phyloP scores from a whole-genome alignment of 2,888 invertebrate species.

The Mimumesa dahlbomi region DNA sequence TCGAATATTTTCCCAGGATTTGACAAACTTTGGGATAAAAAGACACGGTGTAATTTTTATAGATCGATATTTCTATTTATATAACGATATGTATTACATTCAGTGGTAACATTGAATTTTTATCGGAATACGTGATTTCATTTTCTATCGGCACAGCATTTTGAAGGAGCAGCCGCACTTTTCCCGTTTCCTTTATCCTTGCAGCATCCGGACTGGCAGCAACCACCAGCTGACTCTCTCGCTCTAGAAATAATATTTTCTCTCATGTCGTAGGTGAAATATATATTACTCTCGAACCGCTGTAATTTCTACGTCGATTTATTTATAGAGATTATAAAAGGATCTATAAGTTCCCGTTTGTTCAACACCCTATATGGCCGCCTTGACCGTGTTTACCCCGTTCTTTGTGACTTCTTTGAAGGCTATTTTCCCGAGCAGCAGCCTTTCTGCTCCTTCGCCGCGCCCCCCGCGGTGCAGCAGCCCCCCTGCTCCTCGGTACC shows the following conservation, averaged over 20 bases:
- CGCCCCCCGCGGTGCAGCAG: conserved; percentile 58
- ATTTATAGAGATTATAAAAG: too few relatives aligned
- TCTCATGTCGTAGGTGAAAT: neutral
- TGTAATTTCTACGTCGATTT: neutral
- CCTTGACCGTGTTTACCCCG: conserved; percentile 25
- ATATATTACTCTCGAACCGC: neutral
- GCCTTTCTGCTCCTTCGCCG: conserved; percentile 21
- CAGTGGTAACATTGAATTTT: neutral
- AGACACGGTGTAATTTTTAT: neutral
- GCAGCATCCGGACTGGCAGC: conserved; percentile 70
- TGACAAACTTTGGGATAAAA: neutral
- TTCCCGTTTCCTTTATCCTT: conserved; percentile 56
- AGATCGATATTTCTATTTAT: neutral
- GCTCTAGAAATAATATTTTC: conserved; percentile 55
- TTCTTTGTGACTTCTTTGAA: conserved; percentile 10
- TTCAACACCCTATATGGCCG: conserved; percentile 54
- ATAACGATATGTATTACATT: conserved; percentile 9
- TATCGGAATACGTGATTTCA: conserved; percentile 4
- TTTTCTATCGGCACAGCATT: conserved; percentile 44
- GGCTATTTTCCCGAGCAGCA: conserved; percentile 56
- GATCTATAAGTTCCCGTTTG: neutral
- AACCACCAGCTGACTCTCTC: conserved; percentile 67
- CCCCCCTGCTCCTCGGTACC: conserved; percentile 63
- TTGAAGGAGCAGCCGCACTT: conserved; percentile 10
- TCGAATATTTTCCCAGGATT: too few relatives aligned